These are phyloP conservation scores for Aix galericulata DNA, from an alignment of 2,113 vertebrate genomes.

Conservation along the genomic window DNA sequence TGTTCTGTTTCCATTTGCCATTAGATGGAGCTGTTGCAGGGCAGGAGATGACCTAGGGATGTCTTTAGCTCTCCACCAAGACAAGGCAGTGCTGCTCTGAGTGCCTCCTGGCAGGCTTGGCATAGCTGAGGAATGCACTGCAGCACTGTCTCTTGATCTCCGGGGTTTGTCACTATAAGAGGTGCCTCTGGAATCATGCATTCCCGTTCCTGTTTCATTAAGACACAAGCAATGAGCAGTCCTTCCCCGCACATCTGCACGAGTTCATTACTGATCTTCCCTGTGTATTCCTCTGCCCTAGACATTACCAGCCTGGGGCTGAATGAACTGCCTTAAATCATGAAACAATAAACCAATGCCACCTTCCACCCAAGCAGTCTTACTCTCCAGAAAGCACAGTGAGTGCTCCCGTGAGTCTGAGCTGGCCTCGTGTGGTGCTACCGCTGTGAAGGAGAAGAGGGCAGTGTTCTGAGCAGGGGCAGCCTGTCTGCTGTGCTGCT, in stretches of 20 bases:
- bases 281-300: neutral
- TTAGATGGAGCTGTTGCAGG: constrained; percentile 55
- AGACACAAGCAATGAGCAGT: neutral
- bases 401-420: neutral
- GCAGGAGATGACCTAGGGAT: neutral
- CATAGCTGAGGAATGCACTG: neutral
- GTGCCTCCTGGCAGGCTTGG: neutral
- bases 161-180: neutral
- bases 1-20: neutral
- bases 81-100: neutral
- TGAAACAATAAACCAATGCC: neutral
- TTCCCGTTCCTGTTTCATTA: neutral
- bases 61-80: fast-evolving
- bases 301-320: neutral
- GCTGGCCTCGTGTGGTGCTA: neutral
- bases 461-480: neutral
- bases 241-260: neutral
- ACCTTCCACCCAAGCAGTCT: neutral
- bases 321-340: neutral
- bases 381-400: neutral
- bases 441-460: fast-evolving
- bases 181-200: neutral
- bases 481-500: neutral
- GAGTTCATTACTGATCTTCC: neutral
- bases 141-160: neutral